These are phyloP conservation scores for Endotricha flammealis DNA, from an alignment of 2,888 invertebrate genomes.

Conservation along the genomic window DNA sequence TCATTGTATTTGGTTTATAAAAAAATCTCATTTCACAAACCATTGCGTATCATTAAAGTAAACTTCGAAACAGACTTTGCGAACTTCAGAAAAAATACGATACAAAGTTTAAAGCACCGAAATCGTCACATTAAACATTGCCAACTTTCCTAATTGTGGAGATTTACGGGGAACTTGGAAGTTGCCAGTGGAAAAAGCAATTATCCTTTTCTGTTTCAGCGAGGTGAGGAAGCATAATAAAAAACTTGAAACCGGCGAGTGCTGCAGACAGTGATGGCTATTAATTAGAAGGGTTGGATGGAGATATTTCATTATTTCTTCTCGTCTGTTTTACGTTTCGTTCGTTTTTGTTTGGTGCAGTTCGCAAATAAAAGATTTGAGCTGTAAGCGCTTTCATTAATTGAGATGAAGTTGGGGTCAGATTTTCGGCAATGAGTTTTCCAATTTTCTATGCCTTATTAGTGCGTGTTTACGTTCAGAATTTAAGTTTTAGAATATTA, in stretches of 20 bases:
- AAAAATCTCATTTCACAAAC: neutral
- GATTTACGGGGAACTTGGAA: conserved; percentile 51
- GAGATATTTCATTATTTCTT: conserved; percentile 74
- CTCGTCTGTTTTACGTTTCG: conserved; percentile 19
- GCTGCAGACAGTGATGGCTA: conserved; percentile 75
- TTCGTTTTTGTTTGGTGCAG: conserved; percentile 3
- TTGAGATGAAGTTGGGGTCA: conserved; percentile 1
- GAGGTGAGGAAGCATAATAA: conserved; percentile 77
- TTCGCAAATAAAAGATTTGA: neutral
- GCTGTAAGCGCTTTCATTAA: neutral
- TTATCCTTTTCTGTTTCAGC: conserved; percentile 67
- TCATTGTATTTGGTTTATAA: too few relatives aligned
- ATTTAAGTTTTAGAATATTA: too few relatives aligned
- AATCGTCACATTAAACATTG: conserved; percentile 35
- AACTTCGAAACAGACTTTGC: neutral
- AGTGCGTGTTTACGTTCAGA: too few relatives aligned
- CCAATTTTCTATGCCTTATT: too few relatives aligned
- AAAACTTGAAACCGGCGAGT: conserved; percentile 74
- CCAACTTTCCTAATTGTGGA: conserved; percentile 58
- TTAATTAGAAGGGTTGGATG: conserved; percentile 77
- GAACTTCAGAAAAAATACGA: conserved; percentile 6
- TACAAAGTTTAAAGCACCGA: conserved; percentile 27
- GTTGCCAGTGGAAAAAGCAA: conserved; percentile 66
- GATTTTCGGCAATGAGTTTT: neutral
- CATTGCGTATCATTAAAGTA: conserved; percentile 1